phyloP scores from a whole-genome alignment of 2,888 invertebrate genomes.

The Exephanes ischioxanthus region DNA sequence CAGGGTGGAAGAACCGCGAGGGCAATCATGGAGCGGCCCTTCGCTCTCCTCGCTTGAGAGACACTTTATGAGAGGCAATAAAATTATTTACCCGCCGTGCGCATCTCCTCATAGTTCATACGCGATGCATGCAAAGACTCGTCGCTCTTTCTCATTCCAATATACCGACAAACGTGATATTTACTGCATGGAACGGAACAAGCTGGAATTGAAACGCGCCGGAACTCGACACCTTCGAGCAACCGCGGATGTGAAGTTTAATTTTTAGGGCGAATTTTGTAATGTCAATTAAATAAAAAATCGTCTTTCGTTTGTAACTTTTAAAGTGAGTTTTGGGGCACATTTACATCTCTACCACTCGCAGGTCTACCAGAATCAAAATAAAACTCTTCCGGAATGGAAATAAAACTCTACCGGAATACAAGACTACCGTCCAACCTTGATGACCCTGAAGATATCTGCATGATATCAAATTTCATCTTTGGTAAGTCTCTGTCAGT shows the following conservation, averaged over 20 bases:
- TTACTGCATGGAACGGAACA: constrained; percentile 1
- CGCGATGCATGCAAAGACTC: constrained; percentile 20
- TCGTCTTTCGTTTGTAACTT: too few species aligned
- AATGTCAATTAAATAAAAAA: too few species aligned
- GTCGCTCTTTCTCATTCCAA: constrained; percentile 10
- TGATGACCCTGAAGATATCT: too few species aligned
- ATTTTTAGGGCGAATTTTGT: not conserved
- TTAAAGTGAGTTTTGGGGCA: too few species aligned
- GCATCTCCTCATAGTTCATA: constrained; percentile 57
- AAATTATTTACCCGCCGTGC: constrained; percentile 68
- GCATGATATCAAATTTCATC: too few species aligned
- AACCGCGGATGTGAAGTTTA: not conserved
- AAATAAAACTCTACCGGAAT: too few species aligned
- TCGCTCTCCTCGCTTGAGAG: constrained; percentile 53
- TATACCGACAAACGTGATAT: constrained; percentile 7
- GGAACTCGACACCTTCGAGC: not conserved
- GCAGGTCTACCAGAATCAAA: too few species aligned
- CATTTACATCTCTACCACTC: too few species aligned
- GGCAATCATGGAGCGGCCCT: constrained; percentile 63
- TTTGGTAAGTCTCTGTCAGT: too few species aligned
- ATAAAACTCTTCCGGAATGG: too few species aligned
- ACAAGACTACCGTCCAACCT: too few species aligned
- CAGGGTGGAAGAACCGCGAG: constrained; percentile 34
- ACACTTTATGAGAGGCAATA: constrained; percentile 71
- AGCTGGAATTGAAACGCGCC: not conserved